Base-by-base conservation (phyloP, 2,113 vertebrate species). In the Sporophila hypoxantha region DNA sequence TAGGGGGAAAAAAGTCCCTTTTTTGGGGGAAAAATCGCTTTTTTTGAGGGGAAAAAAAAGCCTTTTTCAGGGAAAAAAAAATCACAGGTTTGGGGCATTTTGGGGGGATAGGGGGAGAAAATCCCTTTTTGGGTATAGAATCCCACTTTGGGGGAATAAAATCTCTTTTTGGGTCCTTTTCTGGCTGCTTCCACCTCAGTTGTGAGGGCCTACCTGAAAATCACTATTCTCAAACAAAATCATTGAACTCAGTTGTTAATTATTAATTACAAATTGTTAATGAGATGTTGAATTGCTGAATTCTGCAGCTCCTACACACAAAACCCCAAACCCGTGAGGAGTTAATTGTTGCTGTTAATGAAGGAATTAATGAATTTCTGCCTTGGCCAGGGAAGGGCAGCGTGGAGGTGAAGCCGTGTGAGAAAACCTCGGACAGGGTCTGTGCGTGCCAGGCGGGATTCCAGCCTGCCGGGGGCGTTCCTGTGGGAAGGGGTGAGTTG, bases 401-500 rank as follows among this genome's bases (percentile, higher is more conserved):
- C 0, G 37, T 61, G 81, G 92, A 95, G 17, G 79, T 85, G 65
- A 92, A 89, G 80, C 82, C 76, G 12, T 96, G 96, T 1, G 87
- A 91, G 69, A 82, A 41, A 30, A 86, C 53, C 11, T 94, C 93
- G 3, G 82, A 96, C 60, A 71, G 92, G 5, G 11, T 82, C 1
- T 96, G 96, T 12, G 5, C 3, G 32, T 96, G 95, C 44, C 30
- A 8, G 14, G 66, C 91, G 1, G 96, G 96, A 11, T 93, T 83
- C 46, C 70, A 47, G 76, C 91, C 90, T 5, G 29, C 27, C 14
- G 2, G 55, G 9, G 41, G 21, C 3, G 8, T 17, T 16, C 64
- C 41, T 23, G 9, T 57, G 69, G 41, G n/a, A 44, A 17, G 11
- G 21, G 25, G 41, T 41, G 41, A 41, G 41, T 41, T 41, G 41